Percentiles rank a stretch among this genome's conserved stretches.
These are phyloP conservation scores for Drosophila fuyamai DNA, from an alignment of 1,140 invertebrate genomes.

Conservation along the genomic window DNA sequence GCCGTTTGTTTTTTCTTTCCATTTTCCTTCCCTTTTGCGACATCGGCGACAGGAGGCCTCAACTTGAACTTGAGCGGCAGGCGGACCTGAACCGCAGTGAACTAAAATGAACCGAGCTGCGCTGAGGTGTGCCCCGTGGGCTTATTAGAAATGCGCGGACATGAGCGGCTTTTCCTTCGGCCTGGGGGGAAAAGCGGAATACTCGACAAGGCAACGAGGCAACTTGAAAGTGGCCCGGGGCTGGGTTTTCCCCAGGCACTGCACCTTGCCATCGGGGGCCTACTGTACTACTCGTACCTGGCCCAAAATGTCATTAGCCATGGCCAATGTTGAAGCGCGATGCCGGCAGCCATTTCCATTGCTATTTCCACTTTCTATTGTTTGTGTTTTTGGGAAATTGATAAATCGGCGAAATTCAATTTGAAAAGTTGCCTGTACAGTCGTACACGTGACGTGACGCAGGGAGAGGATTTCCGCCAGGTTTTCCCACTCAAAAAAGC, in stretches of 20 bases:
- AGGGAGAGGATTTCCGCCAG: constrained; percentile 40
- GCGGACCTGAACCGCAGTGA: constrained; percentile 4
- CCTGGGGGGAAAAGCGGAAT: constrained; percentile 25
- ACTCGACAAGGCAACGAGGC: constrained; percentile 10
- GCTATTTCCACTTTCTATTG: constrained; percentile 71
- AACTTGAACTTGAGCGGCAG: constrained; percentile 72
- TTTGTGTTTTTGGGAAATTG: constrained; percentile 51
- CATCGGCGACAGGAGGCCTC: constrained; percentile 51
- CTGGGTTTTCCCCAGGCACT: constrained; percentile 43
- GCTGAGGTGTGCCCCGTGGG: constrained; percentile 24
- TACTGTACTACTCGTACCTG: constrained; percentile 44
- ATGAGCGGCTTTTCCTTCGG: constrained; percentile 34
- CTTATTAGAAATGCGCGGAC: constrained; percentile 73
- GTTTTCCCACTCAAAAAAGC: constrained; percentile 21
- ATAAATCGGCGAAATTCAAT: constrained; percentile 74
- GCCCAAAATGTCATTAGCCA: constrained; percentile 37
- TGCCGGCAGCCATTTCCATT: constrained; percentile 28
- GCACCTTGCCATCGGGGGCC: constrained; percentile 41
- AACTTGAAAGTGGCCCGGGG: constrained; percentile 29
- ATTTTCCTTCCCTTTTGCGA: constrained; percentile 7
- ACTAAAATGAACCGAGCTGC: constrained; percentile 5
- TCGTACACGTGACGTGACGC: too few species aligned
- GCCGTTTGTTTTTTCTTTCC: constrained; percentile 32
- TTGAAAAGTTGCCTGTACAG: constrained; percentile 50
- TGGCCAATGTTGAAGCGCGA: constrained; percentile 17